These are phyloP conservation scores for Xanthorhoe designata DNA, from an alignment of 2,888 invertebrate genomes.

Conservation along the genomic window DNA sequence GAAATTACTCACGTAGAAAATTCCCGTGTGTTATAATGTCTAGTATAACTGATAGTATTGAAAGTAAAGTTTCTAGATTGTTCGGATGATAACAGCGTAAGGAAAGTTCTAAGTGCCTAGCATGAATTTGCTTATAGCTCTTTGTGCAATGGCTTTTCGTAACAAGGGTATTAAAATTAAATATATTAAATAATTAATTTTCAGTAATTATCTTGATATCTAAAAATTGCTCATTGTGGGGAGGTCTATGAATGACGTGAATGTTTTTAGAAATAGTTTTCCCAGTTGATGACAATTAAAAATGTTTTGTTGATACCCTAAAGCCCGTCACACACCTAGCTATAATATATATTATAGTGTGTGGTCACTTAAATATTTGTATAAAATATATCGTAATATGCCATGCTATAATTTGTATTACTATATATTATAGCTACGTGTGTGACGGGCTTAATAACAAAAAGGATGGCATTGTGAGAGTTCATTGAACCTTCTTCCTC, in stretches of 20 bases:
- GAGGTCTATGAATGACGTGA: slow-evolving; percentile 11
- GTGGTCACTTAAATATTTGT: too few relatives aligned
- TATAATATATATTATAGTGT: too few relatives aligned
- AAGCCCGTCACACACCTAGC: too few relatives aligned
- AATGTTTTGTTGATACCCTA: background rate
- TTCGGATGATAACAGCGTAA: slow-evolving; percentile 20
- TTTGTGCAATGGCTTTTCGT: slow-evolving; percentile 8
- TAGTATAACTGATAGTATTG: too few relatives aligned
- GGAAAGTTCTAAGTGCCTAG: slow-evolving; percentile 13
- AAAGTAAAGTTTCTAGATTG: background rate
- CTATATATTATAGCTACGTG: too few relatives aligned
- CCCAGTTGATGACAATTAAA: too few relatives aligned
- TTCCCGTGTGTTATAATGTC: too few relatives aligned
- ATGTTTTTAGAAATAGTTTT: background rate
- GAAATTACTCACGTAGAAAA: too few relatives aligned
- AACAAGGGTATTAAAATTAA: background rate
- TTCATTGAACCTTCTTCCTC: background rate
- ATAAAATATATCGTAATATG: too few relatives aligned
- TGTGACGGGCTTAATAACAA: too few relatives aligned
- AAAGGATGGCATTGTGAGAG: background rate
- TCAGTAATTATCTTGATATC: slow-evolving; percentile 5
- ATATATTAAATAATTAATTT: background rate
- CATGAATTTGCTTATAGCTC: slow-evolving; percentile 25
- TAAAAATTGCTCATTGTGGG: background rate
- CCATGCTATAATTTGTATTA: too few relatives aligned